Evolutionary conservation across 2,888 invertebrate species (phyloP).

Genomic region (Nephrotoma appendiculata): DNA sequence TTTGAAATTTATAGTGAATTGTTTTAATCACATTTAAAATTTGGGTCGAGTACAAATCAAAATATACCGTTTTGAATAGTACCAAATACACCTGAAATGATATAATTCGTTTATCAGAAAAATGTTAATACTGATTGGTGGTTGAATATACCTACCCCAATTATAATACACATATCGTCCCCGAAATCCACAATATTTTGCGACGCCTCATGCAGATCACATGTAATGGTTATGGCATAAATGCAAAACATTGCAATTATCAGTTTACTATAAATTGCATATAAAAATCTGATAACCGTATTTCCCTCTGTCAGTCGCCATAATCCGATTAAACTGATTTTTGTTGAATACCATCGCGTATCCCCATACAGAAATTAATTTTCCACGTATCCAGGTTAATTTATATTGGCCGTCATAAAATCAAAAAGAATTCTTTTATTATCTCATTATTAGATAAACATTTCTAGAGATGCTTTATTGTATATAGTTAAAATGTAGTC

Average conservation of each 20-base stretch:
- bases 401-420: too few relatives aligned
- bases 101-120: not conserved
- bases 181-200: not conserved
- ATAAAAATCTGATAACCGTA: not conserved
- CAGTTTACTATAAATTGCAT: not conserved
- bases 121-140: too few relatives aligned
- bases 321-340: not conserved
- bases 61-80: not conserved
- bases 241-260: not conserved
- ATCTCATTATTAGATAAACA: too few relatives aligned
- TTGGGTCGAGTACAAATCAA: not conserved
- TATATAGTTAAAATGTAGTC: too few relatives aligned
- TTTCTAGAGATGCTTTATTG: too few relatives aligned
- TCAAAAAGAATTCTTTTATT: too few relatives aligned
- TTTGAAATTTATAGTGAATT: not conserved
- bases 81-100: not conserved
- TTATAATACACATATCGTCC: not conserved
- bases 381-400: too few relatives aligned
- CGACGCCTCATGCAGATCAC: not conserved
- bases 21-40: not conserved
- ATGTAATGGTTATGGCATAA: not conserved
- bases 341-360: not conserved
- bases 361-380: too few relatives aligned
- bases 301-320: not conserved
- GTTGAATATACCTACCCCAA: not conserved